Evolutionary conservation across 2,113 vertebrate genomes (phyloP), one percentile per base, ranked within the genome.

Genomic region (Macquaria ambigua): DNA sequence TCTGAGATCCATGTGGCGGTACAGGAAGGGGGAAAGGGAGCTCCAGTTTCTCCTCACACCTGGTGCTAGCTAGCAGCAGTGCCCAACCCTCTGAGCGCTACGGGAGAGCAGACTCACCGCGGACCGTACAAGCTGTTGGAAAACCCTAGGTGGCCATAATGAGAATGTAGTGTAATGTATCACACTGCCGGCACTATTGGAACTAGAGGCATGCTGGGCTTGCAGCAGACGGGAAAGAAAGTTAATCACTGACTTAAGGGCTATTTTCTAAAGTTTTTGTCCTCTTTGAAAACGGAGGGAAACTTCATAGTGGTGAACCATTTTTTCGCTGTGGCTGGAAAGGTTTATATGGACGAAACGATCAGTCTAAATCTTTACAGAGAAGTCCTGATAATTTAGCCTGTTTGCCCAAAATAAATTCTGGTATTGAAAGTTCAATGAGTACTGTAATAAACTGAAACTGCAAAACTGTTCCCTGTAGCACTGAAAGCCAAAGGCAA

Each of bases 21-120:
- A 34, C 78, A 78, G 53, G 77, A 34, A 96, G 95, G 94, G 95
- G 93, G 93, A 95, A 90, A 93, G 96, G 95, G 71, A 76, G 89
- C 68, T 77, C 75, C 71, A 25, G 75, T 84, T 92, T 74, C 79
- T 84, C 23, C 68, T 86, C 90, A 87, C 89, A 93, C 89, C 86
- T 91, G 92, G 82, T 72, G 79, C 77, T 84, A 75, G 87, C 86
- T 82, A 83, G 87, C 84, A 90, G 89, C 92, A 67, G 88, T 55
- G 88, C 87, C 75, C 85, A 79, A 82, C 79, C 83, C 86, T 88
- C 82, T 9, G 25, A 89, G 86, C 83, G 3, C 91, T 76, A 62
- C 70, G 81, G 92, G 93, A 81, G 81, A 77, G 79, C 75, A 25
- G 84, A 76, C 83, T 84, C 92, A 84, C 87, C 50, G 48, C 53